Conservation (phyloP, 1,140 invertebrate species). For the silkworm (Bombyx mori) region ASM3026992v2 NC_085118.1:5785501-5786000, state of each 20-base stretch:
- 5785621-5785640: conserved; percentile 48
- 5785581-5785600: conserved; percentile 63
- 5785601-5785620: conserved; percentile 66
- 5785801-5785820: too few relatives aligned
- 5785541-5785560: conserved; percentile 55
- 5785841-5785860: too few relatives aligned
- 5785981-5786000: too few relatives aligned
- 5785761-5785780: conserved; percentile 5
- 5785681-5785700: conserved; percentile 54
- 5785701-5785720: conserved; percentile 67
- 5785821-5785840: too few relatives aligned
- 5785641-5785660: conserved; percentile 73
- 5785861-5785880: too few relatives aligned
- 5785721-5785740: conserved; percentile 69
- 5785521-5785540: conserved; percentile 50
- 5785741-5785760: conserved; percentile 57
- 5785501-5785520: conserved; percentile 68
- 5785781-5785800: not conserved
- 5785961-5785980: too few relatives aligned
- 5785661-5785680: conserved; percentile 66
- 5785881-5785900: too few relatives aligned
- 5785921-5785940: too few relatives aligned
- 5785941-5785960: too few relatives aligned
- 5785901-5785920: too few relatives aligned
- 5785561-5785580: conserved; percentile 53